phyloP scores from a whole-genome alignment of 2,797 vertebrate species.

The Leptoclinus maculatus region DNA sequence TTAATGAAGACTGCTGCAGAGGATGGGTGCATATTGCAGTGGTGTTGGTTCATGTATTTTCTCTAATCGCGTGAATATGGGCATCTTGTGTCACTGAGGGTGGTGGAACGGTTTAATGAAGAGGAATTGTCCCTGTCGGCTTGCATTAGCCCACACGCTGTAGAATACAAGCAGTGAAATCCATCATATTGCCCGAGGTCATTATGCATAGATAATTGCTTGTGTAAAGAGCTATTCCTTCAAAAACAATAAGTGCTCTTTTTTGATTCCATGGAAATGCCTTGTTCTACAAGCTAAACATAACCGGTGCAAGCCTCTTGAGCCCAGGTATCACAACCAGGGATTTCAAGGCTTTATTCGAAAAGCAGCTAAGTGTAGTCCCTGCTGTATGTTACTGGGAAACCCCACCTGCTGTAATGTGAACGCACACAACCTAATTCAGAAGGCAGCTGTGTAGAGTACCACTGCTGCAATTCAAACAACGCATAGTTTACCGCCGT shows the following conservation, averaged over 20 bases:
- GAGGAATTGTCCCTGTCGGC: conserved; percentile 78
- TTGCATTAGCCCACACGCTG: conserved; percentile 68
- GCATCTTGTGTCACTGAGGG: conserved; percentile 48
- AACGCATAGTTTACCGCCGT: not conserved
- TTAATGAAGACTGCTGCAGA: conserved; percentile 58
- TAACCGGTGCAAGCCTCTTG: conserved; percentile 17
- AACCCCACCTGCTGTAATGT: conserved; percentile 9
- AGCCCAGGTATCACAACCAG: conserved; percentile 14
- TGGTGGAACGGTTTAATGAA: conserved; percentile 76
- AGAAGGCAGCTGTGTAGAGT: not conserved
- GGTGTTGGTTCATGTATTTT: conserved; percentile 11
- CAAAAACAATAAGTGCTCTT: conserved; percentile 62
- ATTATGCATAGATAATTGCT: conserved; percentile 81
- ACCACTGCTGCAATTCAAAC: not conserved
- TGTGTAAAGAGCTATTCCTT: conserved; percentile 56
- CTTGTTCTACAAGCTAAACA: conserved; percentile 34
- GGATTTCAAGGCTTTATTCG: conserved; percentile 25
- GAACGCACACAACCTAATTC: not conserved
- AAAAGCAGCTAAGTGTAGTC: not conserved
- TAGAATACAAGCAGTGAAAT: conserved; percentile 77
- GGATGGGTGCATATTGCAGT: conserved; percentile 9
- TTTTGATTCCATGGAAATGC: conserved; percentile 48
- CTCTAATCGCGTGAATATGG: conserved; percentile 2
- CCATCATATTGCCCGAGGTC: conserved; percentile 78
- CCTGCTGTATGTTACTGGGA: not conserved